Evolutionary conservation across 1,140 invertebrate species (phyloP).

Genomic region (Diorhabda carinulata): DNA sequence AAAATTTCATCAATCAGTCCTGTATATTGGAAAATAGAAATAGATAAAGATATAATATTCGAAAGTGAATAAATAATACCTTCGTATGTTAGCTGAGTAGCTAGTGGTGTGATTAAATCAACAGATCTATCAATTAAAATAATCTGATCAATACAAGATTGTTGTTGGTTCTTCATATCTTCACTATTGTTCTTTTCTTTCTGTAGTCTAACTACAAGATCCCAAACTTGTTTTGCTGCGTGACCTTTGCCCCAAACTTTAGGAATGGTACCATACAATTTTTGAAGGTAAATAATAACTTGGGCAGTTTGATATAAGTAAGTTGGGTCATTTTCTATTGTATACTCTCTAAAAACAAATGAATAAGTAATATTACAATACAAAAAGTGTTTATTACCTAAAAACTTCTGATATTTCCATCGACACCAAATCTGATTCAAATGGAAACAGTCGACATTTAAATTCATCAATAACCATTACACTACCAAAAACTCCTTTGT

Average conservation of each 20-base stretch:
- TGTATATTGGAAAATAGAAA: conserved; percentile 2
- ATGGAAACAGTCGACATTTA: conserved; percentile 81
- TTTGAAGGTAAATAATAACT: conserved; percentile 80
- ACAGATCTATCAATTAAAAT: conserved; percentile 67
- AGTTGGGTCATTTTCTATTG: conserved; percentile 84
- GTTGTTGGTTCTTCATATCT: conserved; percentile 42
- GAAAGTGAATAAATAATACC: conserved; percentile 51
- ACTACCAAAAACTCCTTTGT: conserved; percentile 74
- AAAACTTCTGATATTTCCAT: conserved; percentile 84
- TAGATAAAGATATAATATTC: background rate
- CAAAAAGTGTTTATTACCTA: conserved; percentile 46
- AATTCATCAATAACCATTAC: conserved; percentile 81
- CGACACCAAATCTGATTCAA: conserved; percentile 89
- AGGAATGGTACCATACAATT: conserved; percentile 84
- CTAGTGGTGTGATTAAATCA: conserved; percentile 87
- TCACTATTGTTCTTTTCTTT: conserved; percentile 56
- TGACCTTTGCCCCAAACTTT: conserved; percentile 83
- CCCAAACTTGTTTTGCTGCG: conserved; percentile 83
- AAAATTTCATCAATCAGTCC: conserved; percentile 86
- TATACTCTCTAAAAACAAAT: conserved; percentile 63
- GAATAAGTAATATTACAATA: background rate
- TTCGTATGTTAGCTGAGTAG: conserved; percentile 96
- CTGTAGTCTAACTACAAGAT: conserved; percentile 77
- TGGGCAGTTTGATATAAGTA: conserved; percentile 84
- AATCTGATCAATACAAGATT: conserved; percentile 78